Percentiles rank a stretch among this genome's conserved stretches.
Conservation (phyloP, 2,113 vertebrate genomes). For the Sakesphorus luctuosus region DNA sequence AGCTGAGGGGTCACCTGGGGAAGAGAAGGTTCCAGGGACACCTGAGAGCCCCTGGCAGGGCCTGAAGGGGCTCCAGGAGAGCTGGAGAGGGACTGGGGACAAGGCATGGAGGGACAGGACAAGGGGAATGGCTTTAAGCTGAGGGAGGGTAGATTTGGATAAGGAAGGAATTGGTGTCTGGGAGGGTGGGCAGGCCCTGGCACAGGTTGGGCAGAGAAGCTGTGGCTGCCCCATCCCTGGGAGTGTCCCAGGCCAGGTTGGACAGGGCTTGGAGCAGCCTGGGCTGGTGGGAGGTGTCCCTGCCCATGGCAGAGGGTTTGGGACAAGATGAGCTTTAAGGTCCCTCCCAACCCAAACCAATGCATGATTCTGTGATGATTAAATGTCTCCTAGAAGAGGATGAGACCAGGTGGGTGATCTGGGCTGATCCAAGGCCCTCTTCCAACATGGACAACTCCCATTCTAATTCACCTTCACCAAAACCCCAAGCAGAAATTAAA, state of each 20-base stretch:
- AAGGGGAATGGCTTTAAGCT: neutral
- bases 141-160: too few species aligned
- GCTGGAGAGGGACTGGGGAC: neutral
- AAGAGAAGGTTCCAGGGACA: neutral
- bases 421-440: accelerated
- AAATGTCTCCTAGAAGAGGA: neutral
- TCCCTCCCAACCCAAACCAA: neutral
- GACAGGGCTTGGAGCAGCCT: neutral
- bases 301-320: neutral
- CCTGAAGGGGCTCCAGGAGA: neutral
- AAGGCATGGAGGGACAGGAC: neutral
- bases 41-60: neutral
- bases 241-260: accelerated
- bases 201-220: accelerated
- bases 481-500: neutral
- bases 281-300: neutral
- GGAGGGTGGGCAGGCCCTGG: neutral
- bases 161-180: neutral
- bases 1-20: neutral
- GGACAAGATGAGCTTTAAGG: accelerated
- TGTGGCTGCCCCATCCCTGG: neutral
- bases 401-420: neutral
- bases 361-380: neutral
- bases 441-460: neutral
- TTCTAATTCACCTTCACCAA: neutral